Evolutionary conservation across 2,113 vertebrate species (phyloP).

Genomic region (Carassius auratus): DNA sequence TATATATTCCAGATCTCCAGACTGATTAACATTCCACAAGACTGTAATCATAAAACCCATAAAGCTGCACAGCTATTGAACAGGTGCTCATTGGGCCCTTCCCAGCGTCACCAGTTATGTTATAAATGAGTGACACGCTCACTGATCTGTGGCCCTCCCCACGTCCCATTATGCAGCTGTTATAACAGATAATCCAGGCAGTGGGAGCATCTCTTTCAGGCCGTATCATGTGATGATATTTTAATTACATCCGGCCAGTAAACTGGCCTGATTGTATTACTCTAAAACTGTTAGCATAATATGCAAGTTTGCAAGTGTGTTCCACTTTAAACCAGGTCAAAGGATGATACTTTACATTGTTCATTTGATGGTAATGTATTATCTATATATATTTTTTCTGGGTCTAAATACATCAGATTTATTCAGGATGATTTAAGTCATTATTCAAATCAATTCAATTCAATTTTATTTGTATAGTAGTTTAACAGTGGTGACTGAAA

Average conservation of each 20-base stretch:
- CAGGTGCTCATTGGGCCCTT: neutral
- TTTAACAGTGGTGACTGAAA: no score
- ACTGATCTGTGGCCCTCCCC: conserved; percentile 3
- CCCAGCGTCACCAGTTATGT: conserved; percentile 2
- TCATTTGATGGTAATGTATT: neutral
- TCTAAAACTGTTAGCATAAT: conserved; percentile 29
- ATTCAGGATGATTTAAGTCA: neutral
- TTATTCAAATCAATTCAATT: neutral
- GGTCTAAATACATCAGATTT: neutral
- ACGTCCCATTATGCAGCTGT: conserved; percentile 11
- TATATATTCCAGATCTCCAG: conserved; percentile 6
- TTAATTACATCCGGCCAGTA: conserved; percentile 39
- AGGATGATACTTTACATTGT: conserved; percentile 4
- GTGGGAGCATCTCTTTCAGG: conserved; percentile 21
- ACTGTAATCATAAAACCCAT: neutral
- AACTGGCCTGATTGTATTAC: conserved; percentile 31
- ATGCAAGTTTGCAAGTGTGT: conserved; percentile 15
- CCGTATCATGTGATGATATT: conserved; percentile 32
- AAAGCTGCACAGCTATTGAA: neutral
- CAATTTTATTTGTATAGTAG: no score
- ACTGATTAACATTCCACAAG: neutral
- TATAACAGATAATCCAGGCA: conserved; percentile 10
- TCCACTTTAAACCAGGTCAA: conserved; percentile 31
- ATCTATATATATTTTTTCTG: neutral
- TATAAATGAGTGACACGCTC: conserved; percentile 4